phyloP scores from a whole-genome alignment of 2,888 invertebrate species.

The Agrochola litura region DNA sequence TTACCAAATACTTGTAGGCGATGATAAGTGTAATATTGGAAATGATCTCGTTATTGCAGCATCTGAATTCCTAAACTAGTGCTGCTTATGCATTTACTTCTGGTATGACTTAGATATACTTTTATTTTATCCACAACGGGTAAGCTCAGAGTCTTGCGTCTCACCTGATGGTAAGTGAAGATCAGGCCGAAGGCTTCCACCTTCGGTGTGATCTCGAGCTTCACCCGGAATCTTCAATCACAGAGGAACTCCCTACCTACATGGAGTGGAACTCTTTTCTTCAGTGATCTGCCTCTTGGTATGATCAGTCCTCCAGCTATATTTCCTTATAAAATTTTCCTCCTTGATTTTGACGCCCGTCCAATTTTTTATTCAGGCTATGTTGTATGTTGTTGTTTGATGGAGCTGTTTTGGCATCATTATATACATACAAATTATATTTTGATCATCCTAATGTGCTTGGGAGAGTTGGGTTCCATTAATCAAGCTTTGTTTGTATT shows the following conservation, averaged over 20 bases:
- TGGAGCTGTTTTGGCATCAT: neutral
- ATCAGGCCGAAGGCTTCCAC: too few species aligned
- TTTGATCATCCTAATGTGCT: neutral
- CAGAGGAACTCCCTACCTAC: neutral
- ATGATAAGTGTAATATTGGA: constrained; percentile 14
- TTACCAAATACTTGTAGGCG: constrained; percentile 33
- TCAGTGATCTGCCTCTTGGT: neutral
- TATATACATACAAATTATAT: neutral
- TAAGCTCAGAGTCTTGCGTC: too few species aligned
- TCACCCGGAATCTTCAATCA: too few species aligned
- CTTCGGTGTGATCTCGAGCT: too few species aligned
- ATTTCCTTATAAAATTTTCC: neutral
- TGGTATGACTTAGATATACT: too few species aligned
- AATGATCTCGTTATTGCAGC: neutral
- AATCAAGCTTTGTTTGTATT: too few species aligned
- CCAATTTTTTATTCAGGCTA: neutral
- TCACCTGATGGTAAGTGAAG: too few species aligned
- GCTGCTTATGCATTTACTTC: neutral
- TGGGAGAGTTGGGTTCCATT: neutral
- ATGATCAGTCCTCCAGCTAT: neutral
- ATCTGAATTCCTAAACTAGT: neutral
- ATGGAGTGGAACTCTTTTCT: neutral
- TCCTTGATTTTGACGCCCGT: neutral
- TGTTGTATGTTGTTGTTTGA: neutral
- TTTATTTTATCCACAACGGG: too few species aligned